phyloP scores from a whole-genome alignment of 2,113 vertebrate species.

The Neogale vison region DNA sequence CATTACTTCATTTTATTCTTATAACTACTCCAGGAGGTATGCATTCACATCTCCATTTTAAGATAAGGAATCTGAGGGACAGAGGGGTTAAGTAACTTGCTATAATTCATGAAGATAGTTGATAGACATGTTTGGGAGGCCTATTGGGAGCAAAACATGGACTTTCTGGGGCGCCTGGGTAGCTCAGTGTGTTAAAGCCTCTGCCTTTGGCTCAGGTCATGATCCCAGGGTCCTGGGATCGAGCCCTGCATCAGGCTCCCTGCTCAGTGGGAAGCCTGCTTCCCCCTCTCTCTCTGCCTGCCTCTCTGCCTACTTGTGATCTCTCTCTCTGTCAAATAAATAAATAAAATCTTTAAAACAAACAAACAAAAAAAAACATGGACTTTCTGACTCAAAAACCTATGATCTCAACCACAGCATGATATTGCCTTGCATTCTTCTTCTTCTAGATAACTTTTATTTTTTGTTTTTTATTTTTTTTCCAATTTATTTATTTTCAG shows the following conservation, averaged over 20 bases:
- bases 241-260: no score
- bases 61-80: not conserved
- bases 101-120: not conserved
- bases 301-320: no score
- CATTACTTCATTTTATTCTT: not conserved
- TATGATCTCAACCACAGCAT: not conserved
- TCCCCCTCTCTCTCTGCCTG: no score
- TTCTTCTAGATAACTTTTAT: not conserved
- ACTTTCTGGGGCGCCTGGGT: not conserved
- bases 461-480: no score
- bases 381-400: not conserved
- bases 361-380: no score
- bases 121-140: not conserved
- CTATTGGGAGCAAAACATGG: not conserved
- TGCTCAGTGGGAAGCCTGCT: no score
- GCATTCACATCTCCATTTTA: not conserved
- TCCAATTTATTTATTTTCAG: no score
- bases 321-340: no score
- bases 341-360: no score
- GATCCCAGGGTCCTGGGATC: no score
- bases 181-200: no score
- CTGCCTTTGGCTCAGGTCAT: no score
- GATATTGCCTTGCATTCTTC: not conserved
- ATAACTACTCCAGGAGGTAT: not conserved
- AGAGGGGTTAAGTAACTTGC: not conserved